Percentiles rank a stretch among this genome's conserved stretches.
These are phyloP conservation scores for Neotragus pygmaeus DNA, from an alignment of 2,113 vertebrate species.

Conservation along the genomic window DNA sequence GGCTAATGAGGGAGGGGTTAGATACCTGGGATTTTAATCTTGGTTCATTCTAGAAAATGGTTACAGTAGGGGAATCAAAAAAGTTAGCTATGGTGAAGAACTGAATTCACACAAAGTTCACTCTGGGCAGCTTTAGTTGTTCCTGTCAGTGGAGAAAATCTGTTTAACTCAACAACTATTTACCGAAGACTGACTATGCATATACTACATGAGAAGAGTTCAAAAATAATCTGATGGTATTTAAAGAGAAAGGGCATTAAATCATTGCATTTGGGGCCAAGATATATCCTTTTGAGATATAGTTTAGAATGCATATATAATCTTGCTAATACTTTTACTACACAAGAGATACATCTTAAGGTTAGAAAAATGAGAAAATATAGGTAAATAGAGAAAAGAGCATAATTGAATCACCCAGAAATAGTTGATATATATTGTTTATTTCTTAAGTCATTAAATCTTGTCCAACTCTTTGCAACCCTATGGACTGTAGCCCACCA, in stretches of 20 bases:
- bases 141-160: background rate
- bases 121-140: background rate
- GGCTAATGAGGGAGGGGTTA: background rate
- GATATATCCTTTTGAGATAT: background rate
- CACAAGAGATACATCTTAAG: background rate
- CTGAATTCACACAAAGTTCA: background rate
- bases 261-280: background rate
- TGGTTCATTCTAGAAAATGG: background rate
- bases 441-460: background rate
- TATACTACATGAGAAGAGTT: background rate
- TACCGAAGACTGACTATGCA: background rate
- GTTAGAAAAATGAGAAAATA: constrained; percentile 14
- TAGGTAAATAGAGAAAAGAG: background rate
- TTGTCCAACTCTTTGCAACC: background rate
- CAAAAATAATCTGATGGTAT: background rate
- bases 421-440: background rate
- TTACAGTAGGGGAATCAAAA: background rate
- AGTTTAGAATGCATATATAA: background rate
- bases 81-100: background rate
- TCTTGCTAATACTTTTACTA: background rate
- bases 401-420: background rate
- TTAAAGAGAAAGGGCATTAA: background rate
- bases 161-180: background rate
- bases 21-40: background rate
- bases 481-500: background rate